These are phyloP conservation scores for Epinephelus coioides DNA, from an alignment of 2,797 vertebrate genomes.

Conservation along the genomic window DNA sequence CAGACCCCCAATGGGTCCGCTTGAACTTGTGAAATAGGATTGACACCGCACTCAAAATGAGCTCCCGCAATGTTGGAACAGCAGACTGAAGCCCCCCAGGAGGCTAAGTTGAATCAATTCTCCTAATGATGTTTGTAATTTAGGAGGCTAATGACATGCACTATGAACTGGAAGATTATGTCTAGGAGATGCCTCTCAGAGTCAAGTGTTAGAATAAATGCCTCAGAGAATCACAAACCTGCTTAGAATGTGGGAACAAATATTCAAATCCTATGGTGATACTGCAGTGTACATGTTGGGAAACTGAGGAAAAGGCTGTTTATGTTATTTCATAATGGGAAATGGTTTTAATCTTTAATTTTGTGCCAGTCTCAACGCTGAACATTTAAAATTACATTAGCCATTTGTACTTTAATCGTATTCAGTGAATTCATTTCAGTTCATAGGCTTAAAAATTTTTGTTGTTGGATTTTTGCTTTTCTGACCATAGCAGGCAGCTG, in stretches of 20 bases:
- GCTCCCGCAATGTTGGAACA: constrained; percentile 58
- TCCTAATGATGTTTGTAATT: constrained; percentile 87
- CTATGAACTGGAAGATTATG: constrained; percentile 81
- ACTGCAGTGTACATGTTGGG: neutral
- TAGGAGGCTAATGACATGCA: constrained; percentile 85
- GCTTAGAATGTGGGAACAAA: constrained; percentile 18
- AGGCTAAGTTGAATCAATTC: constrained; percentile 84
- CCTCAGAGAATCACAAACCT: constrained; percentile 26
- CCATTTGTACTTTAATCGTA: neutral
- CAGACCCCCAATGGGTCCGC: constrained; percentile 66
- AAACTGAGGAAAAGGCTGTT: neutral
- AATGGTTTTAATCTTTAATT: neutral
- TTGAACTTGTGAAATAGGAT: constrained; percentile 80
- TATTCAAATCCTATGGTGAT: constrained; percentile 9
- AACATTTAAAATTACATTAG: neutral
- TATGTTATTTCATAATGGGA: neutral
- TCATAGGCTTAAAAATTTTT: neutral
- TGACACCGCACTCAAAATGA: constrained; percentile 77
- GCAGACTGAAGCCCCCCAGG: constrained; percentile 71
- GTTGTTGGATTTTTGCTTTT: neutral
- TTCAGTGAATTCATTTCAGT: neutral
- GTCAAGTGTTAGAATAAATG: constrained; percentile 66
- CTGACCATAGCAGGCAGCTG: neutral
- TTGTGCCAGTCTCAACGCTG: neutral
- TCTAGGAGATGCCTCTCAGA: constrained; percentile 71